Evolutionary conservation across 2,888 invertebrate species (phyloP), one percentile per base, ranked within the genome.

Genomic region (Julus scanicus): DNA sequence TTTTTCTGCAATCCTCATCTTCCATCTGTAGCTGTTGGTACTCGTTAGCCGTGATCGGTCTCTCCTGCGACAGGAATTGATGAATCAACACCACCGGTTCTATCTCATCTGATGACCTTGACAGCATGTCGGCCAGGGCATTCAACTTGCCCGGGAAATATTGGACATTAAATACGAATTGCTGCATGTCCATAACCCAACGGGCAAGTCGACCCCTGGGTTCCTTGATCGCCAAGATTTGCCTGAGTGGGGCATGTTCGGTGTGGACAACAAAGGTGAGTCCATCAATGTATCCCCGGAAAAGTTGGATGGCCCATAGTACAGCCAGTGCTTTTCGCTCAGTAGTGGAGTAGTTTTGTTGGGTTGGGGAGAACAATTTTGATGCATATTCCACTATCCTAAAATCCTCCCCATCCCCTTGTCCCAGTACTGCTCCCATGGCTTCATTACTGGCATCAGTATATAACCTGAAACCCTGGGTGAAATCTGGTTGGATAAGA

Each of bases 241-340:
- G 89, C 13, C 89, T 86, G 4, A 91, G 87, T 0, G 91, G 90
- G 44, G 89, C 86, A 86, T 91, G 91, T 87, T 91, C 91, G 0
- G 90, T 91, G 11, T 89, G 49, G 6, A 91, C 88, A 15, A 89
- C 89, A 87, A 91, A 91, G 0, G 87, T 80, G 2, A 89, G 48
- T 1, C 91, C 90, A 85, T 89, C 89, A 1, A 91, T 39, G 88
- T 89, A 91, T 4, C 89, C 89, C 40, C 90, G 71, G 87, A 90
- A 91, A 29, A 90, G 90, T 44, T 89, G 83, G 0, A 90, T 88
- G 6, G 89, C 90, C 57, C 83, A 90, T 13, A 91, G 84, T 29
- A 91, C 89, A 2, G 89, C 91, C 0, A 90, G 53, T 0, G 86
- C 90, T 89, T 91, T 91, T 71, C 89, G 89, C 87, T 91, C 91